A percentile compares a stretch with the other conserved stretches of the same genome.
phyloP scores from a whole-genome alignment of 2,113 vertebrate genomes.

The Melozone crissalis region DNA sequence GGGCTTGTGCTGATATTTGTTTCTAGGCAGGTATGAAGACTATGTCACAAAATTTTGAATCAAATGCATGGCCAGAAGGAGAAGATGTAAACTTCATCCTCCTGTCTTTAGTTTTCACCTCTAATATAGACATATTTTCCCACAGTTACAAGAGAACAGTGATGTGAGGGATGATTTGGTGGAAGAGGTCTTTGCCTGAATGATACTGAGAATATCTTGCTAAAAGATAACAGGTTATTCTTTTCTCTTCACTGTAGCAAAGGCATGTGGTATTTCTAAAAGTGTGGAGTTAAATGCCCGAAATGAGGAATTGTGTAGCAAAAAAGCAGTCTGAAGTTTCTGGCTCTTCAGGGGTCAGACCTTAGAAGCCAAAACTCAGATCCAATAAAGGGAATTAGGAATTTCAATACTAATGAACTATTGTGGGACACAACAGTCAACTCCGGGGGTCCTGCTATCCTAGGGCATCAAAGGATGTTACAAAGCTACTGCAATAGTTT shows the following conservation, averaged over 20 bases:
- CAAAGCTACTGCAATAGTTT: conserved; percentile 14
- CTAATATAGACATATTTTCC: not conserved
- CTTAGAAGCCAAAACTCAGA: conserved; percentile 31
- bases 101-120: not conserved
- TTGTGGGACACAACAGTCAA: conserved; percentile 11
- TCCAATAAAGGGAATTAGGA: conserved; percentile 50
- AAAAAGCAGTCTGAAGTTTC: conserved; percentile 20
- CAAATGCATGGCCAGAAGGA: not conserved
- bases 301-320: not conserved
- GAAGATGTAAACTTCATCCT: not conserved
- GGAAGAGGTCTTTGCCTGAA: not conserved
- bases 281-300: not conserved
- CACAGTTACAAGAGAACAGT: not conserved
- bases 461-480: conserved; percentile 43
- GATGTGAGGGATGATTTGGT: not conserved
- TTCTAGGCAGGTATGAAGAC: not conserved
- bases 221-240: not conserved
- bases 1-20: not conserved
- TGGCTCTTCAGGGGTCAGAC: conserved; percentile 8
- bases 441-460: conserved; percentile 26
- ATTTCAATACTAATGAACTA: conserved; percentile 53
- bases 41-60: not conserved
- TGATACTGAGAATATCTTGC: not conserved
- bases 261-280: not conserved
- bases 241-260: not conserved